Evolutionary conservation across 1,140 invertebrate species (phyloP), one percentile per base, ranked within the genome.

Genomic region (Leptinotarsa texana): DNA sequence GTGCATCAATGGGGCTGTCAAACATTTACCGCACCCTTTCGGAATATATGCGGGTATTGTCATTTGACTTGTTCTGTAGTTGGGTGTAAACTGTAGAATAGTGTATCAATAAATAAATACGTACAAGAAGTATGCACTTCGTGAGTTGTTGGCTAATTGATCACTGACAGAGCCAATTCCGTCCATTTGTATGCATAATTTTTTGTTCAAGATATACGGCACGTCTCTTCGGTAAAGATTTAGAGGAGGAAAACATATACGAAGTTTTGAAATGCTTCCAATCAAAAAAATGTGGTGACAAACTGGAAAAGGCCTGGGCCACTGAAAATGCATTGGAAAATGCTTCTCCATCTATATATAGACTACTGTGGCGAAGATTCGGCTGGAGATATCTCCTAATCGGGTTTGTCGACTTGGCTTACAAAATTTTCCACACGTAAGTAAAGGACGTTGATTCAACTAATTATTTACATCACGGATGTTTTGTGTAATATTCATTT

Each of bases 221-320:
- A 5, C 63, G 72, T 33, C 47, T 80, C n/a, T 76, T 82, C 68
- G 48, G 61, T 22, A 80, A 82, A 76, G 82, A 81, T 47, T 57
- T 82, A 33, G 70, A 78, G 47, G 82, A 82, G 63, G 74, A 74
- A 51, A 80, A 82, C 65, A 71, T 82, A 61, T 82, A 82, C 62
- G 77, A 81, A 69, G 77, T 82, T n/a, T 51, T 78, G 17, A 76
- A 76, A 49, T 17, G 57, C 11, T 81, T 75, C 13, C 72, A 75
- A 62, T 80, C 82, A 3, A 77, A 75, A 69, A 70, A 17, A 62
- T 72, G 75, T 22, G 78, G 79, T 2, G 75, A 82, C 33, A 27
- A 70, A 69, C 72, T 82, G n/a, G 78, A 81, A 76, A 76, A 79
- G 61, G 66, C 70, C 24, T 82, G 77, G 78, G 62, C 42, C 21